Conservation (phyloP, 2,888 invertebrate species). For the Sarcophaga caerulescens region DNA sequence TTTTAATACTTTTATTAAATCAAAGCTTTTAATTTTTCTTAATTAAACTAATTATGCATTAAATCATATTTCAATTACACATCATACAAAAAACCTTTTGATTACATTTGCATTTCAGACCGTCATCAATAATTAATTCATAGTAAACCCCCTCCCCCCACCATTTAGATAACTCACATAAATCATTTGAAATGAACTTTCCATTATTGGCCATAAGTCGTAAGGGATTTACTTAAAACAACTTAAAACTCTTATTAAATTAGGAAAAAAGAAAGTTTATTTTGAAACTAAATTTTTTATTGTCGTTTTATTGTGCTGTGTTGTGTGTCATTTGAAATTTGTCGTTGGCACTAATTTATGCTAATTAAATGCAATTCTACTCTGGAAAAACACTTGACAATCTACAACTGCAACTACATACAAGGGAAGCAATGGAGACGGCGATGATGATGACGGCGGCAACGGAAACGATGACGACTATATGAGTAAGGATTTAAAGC, state of each 20-base stretch:
- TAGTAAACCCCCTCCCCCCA: no score
- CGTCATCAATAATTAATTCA: no score
- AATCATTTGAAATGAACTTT: neutral
- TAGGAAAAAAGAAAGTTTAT: conserved; percentile 23
- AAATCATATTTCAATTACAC: no score
- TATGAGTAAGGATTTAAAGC: neutral
- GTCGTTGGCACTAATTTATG: conserved; percentile 49
- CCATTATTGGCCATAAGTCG: neutral
- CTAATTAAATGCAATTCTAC: conserved; percentile 56
- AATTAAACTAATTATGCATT: no score
- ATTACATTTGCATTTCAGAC: no score
- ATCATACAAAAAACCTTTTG: no score
- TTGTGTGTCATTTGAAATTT: conserved; percentile 14
- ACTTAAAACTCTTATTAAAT: conserved; percentile 3
- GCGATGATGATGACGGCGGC: neutral
- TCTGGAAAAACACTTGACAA: conserved; percentile 39
- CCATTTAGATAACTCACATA: no score
- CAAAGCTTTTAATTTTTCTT: no score
- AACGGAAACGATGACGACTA: no score
- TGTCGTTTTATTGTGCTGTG: neutral
- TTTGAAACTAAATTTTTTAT: conserved; percentile 27
- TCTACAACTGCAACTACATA: conserved; percentile 14
- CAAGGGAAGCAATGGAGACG: no score
- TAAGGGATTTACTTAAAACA: neutral
- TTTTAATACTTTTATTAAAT: no score